phyloP scores from a whole-genome alignment of 1,140 invertebrate genomes.

The Drosophila parabipectinata region DNA sequence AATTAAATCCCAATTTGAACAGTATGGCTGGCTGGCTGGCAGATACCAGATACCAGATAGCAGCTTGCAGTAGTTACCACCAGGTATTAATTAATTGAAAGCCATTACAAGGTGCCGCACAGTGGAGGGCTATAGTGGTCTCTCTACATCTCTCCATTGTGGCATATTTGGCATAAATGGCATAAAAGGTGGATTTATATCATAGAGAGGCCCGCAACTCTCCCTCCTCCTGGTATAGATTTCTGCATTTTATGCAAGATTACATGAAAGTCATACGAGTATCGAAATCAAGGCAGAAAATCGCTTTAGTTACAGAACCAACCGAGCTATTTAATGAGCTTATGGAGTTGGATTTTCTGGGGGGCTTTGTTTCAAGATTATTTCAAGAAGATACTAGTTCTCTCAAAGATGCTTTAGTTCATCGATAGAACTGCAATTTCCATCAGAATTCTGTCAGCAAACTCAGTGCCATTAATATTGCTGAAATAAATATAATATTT shows the following conservation, averaged over 20 bases:
- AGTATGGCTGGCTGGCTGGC: neutral
- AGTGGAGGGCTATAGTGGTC: neutral
- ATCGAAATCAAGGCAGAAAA: neutral
- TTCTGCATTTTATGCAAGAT: too few species aligned
- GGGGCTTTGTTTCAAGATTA: too few species aligned
- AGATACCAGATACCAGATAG: neutral
- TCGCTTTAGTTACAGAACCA: neutral
- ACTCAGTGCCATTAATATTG: conserved; percentile 16
- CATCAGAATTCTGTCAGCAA: conserved; percentile 9
- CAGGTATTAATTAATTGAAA: conserved; percentile 31
- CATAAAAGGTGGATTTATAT: too few species aligned
- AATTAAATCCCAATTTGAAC: conserved; percentile 12
- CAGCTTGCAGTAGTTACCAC: neutral
- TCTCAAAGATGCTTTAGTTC: neutral
- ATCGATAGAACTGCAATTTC: conserved; percentile 14
- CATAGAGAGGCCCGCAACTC: too few species aligned
- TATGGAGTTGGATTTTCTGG: too few species aligned
- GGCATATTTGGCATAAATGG: too few species aligned
- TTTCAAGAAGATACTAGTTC: too few species aligned
- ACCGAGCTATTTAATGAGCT: too few species aligned
- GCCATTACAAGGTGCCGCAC: neutral
- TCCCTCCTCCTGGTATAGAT: too few species aligned
- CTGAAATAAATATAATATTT: conserved; percentile 14
- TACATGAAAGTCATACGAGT: too few species aligned
- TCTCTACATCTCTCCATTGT: too few species aligned